Evolutionary conservation across 2,797 vertebrate species (phyloP).

Genomic region (Pempheris klunzingeri): DNA sequence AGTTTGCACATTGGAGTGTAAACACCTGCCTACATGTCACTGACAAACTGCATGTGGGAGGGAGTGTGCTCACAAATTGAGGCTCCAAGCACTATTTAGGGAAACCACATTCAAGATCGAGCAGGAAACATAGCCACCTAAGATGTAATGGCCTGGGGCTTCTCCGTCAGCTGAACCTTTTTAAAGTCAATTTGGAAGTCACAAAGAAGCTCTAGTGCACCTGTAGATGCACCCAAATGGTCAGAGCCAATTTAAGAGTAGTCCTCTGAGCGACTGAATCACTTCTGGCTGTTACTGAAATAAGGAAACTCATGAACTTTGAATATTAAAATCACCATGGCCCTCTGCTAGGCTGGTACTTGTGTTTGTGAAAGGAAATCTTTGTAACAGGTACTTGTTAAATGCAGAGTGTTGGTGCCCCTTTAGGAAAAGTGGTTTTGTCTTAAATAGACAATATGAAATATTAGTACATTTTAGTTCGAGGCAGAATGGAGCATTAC

Average conservation of each 20-base stretch:
- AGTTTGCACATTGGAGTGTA: conserved; percentile 27
- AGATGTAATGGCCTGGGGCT: background rate
- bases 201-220: background rate
- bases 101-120: conserved; percentile 16
- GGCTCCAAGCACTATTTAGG: conserved; percentile 42
- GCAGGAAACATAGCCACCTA: conserved; percentile 1
- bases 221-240: background rate
- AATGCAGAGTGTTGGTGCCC: background rate
- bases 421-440: background rate
- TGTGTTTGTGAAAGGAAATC: background rate
- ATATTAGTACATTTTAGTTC: too few relatives aligned
- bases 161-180: background rate
- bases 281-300: conserved; percentile 18
- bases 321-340: conserved; percentile 11
- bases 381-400: background rate
- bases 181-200: conserved; percentile 1
- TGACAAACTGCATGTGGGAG: conserved; percentile 55
- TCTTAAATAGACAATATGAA: background rate
- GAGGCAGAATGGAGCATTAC: too few relatives aligned
- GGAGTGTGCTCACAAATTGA: conserved; percentile 48
- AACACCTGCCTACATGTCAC: conserved; percentile 45
- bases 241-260: too few relatives aligned
- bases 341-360: background rate
- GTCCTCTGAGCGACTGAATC: too few relatives aligned
- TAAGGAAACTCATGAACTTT: conserved; percentile 4